phyloP scores from a whole-genome alignment of 2,888 invertebrate genomes.

The Drosophila greeni region DNA sequence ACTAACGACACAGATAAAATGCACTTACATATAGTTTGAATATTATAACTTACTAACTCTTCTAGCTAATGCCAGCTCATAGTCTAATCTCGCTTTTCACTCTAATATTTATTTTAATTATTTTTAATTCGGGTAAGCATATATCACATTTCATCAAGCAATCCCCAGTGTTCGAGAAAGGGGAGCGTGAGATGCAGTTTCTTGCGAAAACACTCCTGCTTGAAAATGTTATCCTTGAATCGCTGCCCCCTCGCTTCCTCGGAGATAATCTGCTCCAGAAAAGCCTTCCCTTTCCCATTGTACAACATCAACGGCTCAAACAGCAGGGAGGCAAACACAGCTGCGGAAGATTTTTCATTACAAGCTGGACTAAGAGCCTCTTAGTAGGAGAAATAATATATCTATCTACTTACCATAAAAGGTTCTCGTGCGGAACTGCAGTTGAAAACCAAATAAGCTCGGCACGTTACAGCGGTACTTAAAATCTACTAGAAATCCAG shows the following conservation, averaged over 20 bases:
- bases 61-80: neutral
- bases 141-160: conserved; percentile 66
- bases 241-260: conserved; percentile 60
- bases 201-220: conserved; percentile 62
- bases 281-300: conserved; percentile 69
- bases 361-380: no score
- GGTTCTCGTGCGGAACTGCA: conserved; percentile 46
- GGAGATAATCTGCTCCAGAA: conserved; percentile 64
- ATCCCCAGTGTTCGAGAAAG: conserved; percentile 71
- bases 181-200: conserved; percentile 72
- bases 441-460: conserved; percentile 62
- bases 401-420: conserved; percentile 49
- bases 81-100: neutral
- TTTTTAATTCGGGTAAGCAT: no score
- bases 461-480: no score
- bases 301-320: conserved; percentile 73
- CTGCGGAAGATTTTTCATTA: conserved; percentile 42
- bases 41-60: neutral
- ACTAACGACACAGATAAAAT: neutral
- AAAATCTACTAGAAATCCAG: no score
- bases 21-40: no score
- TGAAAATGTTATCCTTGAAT: conserved; percentile 66
- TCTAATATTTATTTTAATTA: neutral
- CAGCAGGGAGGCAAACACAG: conserved; percentile 65
- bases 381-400: neutral